Base-by-base conservation (phyloP, 2,888 invertebrate genomes). In the Fissipunctia ypsillon region DNA sequence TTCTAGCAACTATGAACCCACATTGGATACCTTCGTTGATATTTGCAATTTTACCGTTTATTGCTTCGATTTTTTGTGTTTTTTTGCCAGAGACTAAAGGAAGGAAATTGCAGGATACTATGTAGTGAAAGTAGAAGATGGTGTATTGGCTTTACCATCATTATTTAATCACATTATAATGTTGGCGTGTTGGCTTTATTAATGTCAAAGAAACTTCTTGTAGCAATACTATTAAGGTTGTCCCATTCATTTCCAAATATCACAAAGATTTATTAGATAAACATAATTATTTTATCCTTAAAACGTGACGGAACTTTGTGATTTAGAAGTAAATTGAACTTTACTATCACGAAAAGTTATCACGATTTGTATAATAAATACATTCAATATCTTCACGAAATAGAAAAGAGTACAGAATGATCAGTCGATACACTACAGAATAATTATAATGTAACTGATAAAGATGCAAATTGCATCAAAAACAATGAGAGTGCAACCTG, bases 41-140 rank as follows among this genome's bases (percentile, higher is more conserved):
- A 43, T 93, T 93, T 84, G 89, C 90, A 35, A 59, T 88, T 10
- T 61, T 91, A 16, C 88, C 92, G 3, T 84, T 92, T 52, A 38
- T 90, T 52, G 91, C 90, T 6, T 85, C 87, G 0, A 10, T 86
- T 0, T 87, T 89, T 74, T 91, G 91, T 84, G 63, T 90, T 19
- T 68, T 89, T 4, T 79, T 94, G 41, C 93, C 93, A 19, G 94
- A 93, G 82, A 93, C 93, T 6, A 93, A 90, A 86, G 92, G 91
- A 0, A 84, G 69, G 9, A 87, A 86, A 68, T 89, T 93, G 50
- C 88, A 88, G 63, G 92, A 93, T 76, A 86, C 81, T 3, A 45
- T 78, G 61, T 78, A 38, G 10, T 56, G 6, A 41, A 56, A 41
- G 6, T 3, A 35, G 31, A 1, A 60, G 19, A 45, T 45, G 19